These are phyloP conservation scores for Coecobrya sp. DNA, from an alignment of 2,888 invertebrate species.

Conservation along the genomic window DNA sequence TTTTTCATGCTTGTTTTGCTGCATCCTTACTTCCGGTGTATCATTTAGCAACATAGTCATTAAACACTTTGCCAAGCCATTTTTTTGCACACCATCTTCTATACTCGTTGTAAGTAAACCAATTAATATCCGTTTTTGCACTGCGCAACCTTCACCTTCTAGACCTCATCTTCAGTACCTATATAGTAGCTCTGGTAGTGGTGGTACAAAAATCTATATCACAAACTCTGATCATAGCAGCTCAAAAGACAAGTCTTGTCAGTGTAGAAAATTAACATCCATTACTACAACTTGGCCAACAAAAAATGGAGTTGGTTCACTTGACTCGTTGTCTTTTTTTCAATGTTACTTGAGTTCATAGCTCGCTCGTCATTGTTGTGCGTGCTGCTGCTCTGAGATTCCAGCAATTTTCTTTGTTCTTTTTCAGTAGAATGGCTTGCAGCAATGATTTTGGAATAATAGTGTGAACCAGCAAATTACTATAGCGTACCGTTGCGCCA, in stretches of 20 bases:
- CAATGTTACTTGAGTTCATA: constrained; percentile 56
- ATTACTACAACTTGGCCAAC: background rate
- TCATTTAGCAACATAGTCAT: constrained; percentile 48
- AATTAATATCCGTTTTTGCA: constrained; percentile 52
- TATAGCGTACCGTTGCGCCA: background rate
- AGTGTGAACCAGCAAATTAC: constrained; percentile 48
- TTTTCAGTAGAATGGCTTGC: background rate
- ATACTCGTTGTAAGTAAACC: constrained; percentile 5
- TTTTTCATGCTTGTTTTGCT: background rate
- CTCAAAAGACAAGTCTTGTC: background rate
- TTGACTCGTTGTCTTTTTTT: background rate
- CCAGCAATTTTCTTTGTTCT: constrained; percentile 18
- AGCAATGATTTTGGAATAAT: background rate
- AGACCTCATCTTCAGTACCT: constrained; percentile 32
- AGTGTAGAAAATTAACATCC: background rate
- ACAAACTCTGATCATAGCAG: background rate
- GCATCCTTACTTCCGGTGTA: constrained; percentile 58
- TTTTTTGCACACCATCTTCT: constrained; percentile 10
- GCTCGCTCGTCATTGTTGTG: constrained; percentile 56
- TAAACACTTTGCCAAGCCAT: constrained; percentile 24
- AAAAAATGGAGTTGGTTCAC: constrained; percentile 45
- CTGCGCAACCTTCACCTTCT: constrained; percentile 49
- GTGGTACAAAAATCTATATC: background rate
- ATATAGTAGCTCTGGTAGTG: background rate
- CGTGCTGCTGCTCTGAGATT: constrained; percentile 2